These are phyloP conservation scores for Brenthis ino DNA, from an alignment of 2,888 invertebrate species.

Conservation along the genomic window DNA sequence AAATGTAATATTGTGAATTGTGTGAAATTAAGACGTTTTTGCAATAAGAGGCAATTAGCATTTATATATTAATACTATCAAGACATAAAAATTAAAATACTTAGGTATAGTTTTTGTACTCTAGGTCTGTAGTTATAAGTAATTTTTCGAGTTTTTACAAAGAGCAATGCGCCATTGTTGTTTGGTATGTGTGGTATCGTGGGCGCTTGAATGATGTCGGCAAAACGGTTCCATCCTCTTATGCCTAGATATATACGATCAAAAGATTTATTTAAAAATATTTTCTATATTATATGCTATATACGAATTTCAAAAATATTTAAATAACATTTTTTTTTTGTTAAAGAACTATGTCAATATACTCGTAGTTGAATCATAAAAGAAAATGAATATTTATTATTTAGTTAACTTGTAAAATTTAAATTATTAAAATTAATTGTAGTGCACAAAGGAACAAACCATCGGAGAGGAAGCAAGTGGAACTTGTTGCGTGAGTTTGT, in stretches of 20 bases:
- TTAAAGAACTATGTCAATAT: too few relatives aligned
- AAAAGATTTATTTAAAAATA: neutral
- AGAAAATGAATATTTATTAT: too few relatives aligned
- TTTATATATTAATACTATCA: too few relatives aligned
- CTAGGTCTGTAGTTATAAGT: slow-evolving; percentile 20
- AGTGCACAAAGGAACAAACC: slow-evolving; percentile 34
- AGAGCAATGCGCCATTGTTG: slow-evolving; percentile 39
- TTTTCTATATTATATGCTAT: neutral
- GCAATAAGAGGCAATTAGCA: too few relatives aligned
- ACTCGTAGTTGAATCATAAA: too few relatives aligned
- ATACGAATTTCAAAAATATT: too few relatives aligned
- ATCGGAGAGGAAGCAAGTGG: slow-evolving; percentile 30
- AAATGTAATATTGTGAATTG: too few relatives aligned
- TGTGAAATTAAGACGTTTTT: too few relatives aligned
- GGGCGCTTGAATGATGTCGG: slow-evolving; percentile 65
- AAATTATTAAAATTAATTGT: neutral
- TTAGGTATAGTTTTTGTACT: neutral
- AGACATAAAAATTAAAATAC: too few relatives aligned
- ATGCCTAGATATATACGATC: neutral
- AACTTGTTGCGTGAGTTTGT: slow-evolving; percentile 59
- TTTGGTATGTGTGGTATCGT: slow-evolving; percentile 51
- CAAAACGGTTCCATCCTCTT: slow-evolving; percentile 32
- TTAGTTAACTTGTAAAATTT: neutral
- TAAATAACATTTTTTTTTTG: too few relatives aligned
- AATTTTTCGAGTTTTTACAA: slow-evolving; percentile 28